phyloP scores from a whole-genome alignment of 2,797 vertebrate species.

The Sciurus vulgaris region DNA sequence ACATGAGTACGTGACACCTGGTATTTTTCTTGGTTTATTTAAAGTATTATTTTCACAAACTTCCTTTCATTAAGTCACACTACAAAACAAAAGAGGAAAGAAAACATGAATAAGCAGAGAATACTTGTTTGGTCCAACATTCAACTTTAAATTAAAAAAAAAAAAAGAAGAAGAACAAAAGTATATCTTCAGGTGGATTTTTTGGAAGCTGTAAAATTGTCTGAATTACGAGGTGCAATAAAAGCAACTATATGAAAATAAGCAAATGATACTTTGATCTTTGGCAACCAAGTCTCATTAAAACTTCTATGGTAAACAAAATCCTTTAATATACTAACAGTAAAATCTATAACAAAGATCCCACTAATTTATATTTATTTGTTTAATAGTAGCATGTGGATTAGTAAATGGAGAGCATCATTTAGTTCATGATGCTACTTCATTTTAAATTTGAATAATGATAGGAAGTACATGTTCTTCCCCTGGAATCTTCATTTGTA shows the following conservation, averaged over 20 bases:
- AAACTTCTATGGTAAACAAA: not conserved
- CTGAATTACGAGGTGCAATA: not conserved
- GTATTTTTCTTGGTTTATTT: not conserved
- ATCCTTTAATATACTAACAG: not conserved
- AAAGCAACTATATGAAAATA: not conserved
- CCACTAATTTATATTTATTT: not conserved
- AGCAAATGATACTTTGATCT: conserved; percentile 6
- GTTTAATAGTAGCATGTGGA: not conserved
- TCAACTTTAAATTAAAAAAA: not conserved
- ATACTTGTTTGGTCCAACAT: not conserved
- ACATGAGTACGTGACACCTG: not conserved
- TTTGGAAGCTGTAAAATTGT: not conserved
- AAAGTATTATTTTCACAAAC: not conserved
- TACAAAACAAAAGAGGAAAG: not conserved
- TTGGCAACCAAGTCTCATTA: not conserved
- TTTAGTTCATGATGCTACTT: conserved; percentile 19
- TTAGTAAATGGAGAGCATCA: not conserved
- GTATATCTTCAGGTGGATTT: not conserved
- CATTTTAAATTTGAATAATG: not conserved
- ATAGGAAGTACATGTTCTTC: not conserved
- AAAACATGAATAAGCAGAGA: not conserved
- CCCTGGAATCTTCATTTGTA: not conserved
- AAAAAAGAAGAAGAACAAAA: not conserved
- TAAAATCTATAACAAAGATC: not conserved
- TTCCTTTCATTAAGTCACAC: not conserved